Evolutionary conservation across 2,797 vertebrate species (phyloP).

Genomic region (Tinamus major): DNA sequence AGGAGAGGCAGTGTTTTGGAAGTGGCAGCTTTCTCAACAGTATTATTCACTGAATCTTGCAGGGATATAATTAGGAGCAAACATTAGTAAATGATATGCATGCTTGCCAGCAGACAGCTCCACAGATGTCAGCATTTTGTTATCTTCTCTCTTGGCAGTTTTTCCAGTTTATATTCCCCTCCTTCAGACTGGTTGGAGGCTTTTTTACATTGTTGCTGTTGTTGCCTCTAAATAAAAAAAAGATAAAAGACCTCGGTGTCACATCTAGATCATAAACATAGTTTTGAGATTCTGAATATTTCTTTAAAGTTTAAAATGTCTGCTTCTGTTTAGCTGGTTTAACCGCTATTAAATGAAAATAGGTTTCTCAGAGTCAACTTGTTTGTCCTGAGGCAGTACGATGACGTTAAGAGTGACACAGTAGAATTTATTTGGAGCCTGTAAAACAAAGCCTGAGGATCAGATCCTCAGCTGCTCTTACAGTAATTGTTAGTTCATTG

Average conservation of each 20-base stretch:
- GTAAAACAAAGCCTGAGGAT: constrained; percentile 38
- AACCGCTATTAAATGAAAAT: neutral
- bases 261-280: neutral
- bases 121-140: constrained; percentile 51
- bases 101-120: constrained; percentile 40
- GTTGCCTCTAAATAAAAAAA: neutral
- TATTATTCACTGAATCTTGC: neutral
- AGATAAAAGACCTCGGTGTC: neutral
- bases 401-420: constrained; percentile 2
- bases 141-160: constrained; percentile 43
- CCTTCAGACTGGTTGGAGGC: neutral
- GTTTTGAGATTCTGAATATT: constrained; percentile 1
- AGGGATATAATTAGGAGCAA: constrained; percentile 48
- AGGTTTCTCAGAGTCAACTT: constrained; percentile 20
- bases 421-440: constrained; percentile 13
- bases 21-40: neutral
- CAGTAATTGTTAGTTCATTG: constrained; percentile 49
- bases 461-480: neutral
- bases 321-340: constrained; percentile 27
- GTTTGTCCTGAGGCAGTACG: constrained; percentile 9
- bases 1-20: neutral
- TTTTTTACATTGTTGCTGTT: neutral
- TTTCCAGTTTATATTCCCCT: constrained; percentile 35
- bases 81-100: constrained; percentile 53
- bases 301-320: constrained; percentile 36